These are phyloP conservation scores for Spea hammondii DNA, from an alignment of 2,797 vertebrate species.

Conservation along the genomic window DNA sequence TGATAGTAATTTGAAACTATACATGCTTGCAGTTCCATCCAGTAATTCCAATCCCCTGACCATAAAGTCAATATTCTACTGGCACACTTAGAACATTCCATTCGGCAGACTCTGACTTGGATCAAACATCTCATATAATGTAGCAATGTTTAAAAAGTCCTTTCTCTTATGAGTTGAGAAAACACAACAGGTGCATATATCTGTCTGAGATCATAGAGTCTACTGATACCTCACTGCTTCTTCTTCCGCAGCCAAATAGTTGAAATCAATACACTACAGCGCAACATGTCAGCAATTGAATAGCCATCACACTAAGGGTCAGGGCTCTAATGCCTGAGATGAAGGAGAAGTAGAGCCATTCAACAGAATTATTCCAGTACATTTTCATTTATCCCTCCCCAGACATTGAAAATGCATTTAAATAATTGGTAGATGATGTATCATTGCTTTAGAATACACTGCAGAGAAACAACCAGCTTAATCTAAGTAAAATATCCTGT, in stretches of 20 bases:
- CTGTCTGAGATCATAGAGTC: conserved; percentile 37
- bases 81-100: conserved; percentile 40
- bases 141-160: conserved; percentile 33
- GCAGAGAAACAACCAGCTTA: neutral
- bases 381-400: conserved; percentile 1
- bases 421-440: conserved; percentile 13
- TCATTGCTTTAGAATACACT: conserved; percentile 8
- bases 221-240: conserved; percentile 16
- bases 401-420: conserved; percentile 13
- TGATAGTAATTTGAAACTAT: conserved; percentile 34
- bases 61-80: conserved; percentile 30
- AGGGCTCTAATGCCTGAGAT: neutral
- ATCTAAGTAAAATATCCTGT: neutral
- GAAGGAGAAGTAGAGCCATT: conserved; percentile 5
- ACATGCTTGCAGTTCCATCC: conserved; percentile 25
- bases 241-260: conserved; percentile 24
- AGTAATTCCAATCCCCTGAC: conserved; percentile 41
- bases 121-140: conserved; percentile 41
- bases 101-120: conserved; percentile 15
- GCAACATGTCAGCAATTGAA: conserved; percentile 28
- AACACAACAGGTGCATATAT: conserved; percentile 43
- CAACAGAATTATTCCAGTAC: conserved; percentile 1
- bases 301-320: neutral
- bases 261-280: conserved; percentile 41
- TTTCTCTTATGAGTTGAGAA: conserved; percentile 36